These are phyloP conservation scores for Capreolus pygargus DNA, from an alignment of 2,113 vertebrate species.

Conservation along the genomic window DNA sequence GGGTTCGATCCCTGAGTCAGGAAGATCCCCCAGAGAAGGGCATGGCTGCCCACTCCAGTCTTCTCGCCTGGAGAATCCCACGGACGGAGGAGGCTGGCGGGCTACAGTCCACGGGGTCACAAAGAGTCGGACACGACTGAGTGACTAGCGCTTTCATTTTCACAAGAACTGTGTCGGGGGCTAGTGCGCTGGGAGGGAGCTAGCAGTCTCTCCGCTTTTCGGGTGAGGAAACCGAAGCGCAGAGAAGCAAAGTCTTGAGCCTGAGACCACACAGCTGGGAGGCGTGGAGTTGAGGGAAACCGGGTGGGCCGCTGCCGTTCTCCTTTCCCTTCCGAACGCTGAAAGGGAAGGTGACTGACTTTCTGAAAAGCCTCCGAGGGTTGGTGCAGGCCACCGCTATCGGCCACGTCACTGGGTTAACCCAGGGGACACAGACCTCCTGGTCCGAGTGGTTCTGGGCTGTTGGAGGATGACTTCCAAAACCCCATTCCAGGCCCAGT, in stretches of 20 bases:
- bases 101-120: not conserved
- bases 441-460: not conserved
- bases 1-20: not conserved
- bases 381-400: not conserved
- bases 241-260: not conserved
- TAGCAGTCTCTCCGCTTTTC: not conserved
- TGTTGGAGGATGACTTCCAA: not conserved
- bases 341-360: not conserved
- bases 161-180: not conserved
- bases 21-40: not conserved
- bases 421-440: not conserved
- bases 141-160: fast-evolving
- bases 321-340: not conserved
- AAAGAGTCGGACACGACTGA: not conserved
- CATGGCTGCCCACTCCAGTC: not conserved
- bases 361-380: not conserved
- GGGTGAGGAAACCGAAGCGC: not conserved
- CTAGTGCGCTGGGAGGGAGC: not conserved
- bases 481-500: not conserved
- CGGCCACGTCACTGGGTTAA: not conserved
- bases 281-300: no score
- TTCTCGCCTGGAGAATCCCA: not conserved
- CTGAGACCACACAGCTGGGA: not conserved
- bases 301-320: not conserved
- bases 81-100: not conserved